These are phyloP conservation scores for Brachyopa scutellaris DNA, from an alignment of 2,888 invertebrate genomes.

Conservation along the genomic window DNA sequence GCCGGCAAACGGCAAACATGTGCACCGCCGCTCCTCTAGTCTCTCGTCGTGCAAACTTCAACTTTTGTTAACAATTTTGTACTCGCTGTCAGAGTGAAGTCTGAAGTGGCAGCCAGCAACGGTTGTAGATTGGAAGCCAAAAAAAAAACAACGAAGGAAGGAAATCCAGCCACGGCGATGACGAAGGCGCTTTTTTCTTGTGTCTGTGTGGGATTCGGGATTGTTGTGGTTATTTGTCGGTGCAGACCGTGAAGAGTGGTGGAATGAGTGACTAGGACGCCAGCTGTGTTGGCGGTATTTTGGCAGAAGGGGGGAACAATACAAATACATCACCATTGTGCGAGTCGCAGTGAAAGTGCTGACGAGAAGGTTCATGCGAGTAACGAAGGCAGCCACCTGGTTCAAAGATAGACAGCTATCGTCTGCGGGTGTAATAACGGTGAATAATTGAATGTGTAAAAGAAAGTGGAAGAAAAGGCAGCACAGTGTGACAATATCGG, in stretches of 20 bases:
- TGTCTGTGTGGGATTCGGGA: conserved; percentile 47
- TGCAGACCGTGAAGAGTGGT: conserved; percentile 32
- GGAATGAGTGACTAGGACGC: conserved; percentile 40
- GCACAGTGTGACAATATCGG: no score
- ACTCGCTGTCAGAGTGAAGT: conserved; percentile 59
- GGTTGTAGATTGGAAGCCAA: conserved; percentile 37
- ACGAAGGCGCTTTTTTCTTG: conserved; percentile 45
- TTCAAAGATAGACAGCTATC: neutral
- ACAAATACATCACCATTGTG: conserved; percentile 33
- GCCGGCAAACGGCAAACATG: conserved; percentile 36
- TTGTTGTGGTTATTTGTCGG: neutral
- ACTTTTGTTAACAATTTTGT: conserved; percentile 65
- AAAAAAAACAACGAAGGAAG: no score
- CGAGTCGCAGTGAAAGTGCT: conserved; percentile 49
- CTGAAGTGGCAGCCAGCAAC: conserved; percentile 61
- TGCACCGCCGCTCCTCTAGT: conserved; percentile 13
- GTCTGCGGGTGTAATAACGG: no score
- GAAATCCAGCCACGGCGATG: conserved; percentile 42
- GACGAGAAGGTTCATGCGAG: conserved; percentile 25
- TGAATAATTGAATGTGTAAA: no score
- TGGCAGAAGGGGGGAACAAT: conserved; percentile 51
- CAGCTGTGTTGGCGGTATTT: conserved; percentile 30
- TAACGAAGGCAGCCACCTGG: conserved; percentile 48
- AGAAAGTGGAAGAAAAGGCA: neutral
- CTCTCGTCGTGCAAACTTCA: conserved; percentile 29